These are phyloP conservation scores for Graphium colonna DNA, from an alignment of 2,888 invertebrate genomes.

Conservation along the genomic window DNA sequence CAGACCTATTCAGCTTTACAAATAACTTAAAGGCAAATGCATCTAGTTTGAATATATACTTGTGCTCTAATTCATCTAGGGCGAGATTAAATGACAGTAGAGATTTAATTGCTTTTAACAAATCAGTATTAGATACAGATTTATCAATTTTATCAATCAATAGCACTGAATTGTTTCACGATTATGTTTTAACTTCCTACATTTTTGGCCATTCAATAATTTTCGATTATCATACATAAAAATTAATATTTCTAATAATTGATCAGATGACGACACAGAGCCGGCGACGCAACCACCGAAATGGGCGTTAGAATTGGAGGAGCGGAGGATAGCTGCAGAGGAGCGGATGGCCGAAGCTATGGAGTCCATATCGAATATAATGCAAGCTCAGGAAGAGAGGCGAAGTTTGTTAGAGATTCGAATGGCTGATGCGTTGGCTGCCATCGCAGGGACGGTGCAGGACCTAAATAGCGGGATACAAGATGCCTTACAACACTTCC, in stretches of 20 bases:
- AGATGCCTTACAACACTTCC: constrained; percentile 50
- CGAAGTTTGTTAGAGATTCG: constrained; percentile 49
- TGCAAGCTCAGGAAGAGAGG: constrained; percentile 55
- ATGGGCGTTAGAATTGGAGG: constrained; percentile 64
- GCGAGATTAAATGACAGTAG: no score
- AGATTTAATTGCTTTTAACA: no score
- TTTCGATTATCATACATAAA: neutral
- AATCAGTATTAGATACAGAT: no score
- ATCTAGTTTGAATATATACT: no score
- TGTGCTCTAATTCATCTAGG: no score
- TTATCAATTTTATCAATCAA: no score
- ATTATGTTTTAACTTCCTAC: neutral
- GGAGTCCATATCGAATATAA: constrained; percentile 51
- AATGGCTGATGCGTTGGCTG: constrained; percentile 51
- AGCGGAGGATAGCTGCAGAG: constrained; percentile 58
- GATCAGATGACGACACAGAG: constrained; percentile 46
- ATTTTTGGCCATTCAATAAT: neutral
- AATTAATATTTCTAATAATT: neutral
- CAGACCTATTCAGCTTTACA: no score
- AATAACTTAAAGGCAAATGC: no score
- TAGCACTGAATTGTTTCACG: no score
- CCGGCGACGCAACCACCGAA: constrained; percentile 55
- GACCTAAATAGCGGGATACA: constrained; percentile 58
- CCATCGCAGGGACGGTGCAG: constrained; percentile 56
- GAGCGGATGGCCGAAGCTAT: constrained; percentile 63